Base-by-base conservation (phyloP, 2,888 invertebrate species). In the Julus scanicus region DNA sequence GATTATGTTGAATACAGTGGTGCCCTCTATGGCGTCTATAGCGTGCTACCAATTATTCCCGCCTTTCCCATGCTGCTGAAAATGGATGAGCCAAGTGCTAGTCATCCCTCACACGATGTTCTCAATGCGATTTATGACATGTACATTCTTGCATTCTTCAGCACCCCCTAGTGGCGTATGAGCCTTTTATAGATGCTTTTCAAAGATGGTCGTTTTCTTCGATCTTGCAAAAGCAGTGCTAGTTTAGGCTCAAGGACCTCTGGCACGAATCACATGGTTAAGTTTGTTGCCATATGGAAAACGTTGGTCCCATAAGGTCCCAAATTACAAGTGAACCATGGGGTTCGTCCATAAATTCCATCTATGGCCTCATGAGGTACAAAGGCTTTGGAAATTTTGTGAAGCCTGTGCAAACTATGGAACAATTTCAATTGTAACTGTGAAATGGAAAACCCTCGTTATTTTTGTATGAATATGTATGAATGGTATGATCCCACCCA, bases 41-140 rank as follows among this genome's bases (percentile, higher is more conserved):
- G 13, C 9, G 0, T 48, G 48, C 48, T 48, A 6, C 11, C 29
- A 29, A 29, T 29, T 29, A 29, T 29, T 29, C 63, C n/a, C 63
- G 63, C 63, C 20, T n/a, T 63, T 63, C 15, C 20, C 15, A 20
- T 63, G 20, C 63, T 63, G 63, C 20, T 63, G 63, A 63, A 63
- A 63, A 63, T 63, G 63, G 63, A 63, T 63, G 63, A 63, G 63
- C 63, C 63, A 63, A 63, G 63, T 63, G 63, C 63, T 63, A 63
- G 63, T 63, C 63, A 63, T 63, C 63, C 63, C 63, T 63, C 63
- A 63, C 63, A 63, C 20, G 63, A 63, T 63, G 63, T 63, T 63
- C 63, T 63, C 63, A 63, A 63, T 63, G 63, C 63, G 63, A 63
- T 63, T 63, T 63, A 63, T 63, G 4, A 63, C 53, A 20, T 63